Evolutionary conservation across 2,797 vertebrate genomes (phyloP), one percentile per base, ranked within the genome.

Genomic region (Stomatorhinus walkeri): DNA sequence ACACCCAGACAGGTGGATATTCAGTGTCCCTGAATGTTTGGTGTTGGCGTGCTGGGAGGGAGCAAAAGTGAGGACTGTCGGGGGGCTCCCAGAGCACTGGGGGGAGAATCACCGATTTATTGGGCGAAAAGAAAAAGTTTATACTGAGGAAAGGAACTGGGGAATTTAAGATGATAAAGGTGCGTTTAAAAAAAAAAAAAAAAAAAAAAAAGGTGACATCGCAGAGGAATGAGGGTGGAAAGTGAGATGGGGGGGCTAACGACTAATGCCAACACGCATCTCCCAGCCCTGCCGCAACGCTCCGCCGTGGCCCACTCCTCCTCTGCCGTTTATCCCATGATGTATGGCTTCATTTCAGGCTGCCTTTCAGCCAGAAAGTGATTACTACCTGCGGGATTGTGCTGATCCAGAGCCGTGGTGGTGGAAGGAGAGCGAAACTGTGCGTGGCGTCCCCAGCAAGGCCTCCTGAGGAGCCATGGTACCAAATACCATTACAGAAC

Each of bases 311-410:
- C n/a, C 46, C 32, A 76, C 14, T 59, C 36, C 76, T n/a, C 32
- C 64, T 90, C 88, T 89, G 89, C 92, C 88, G 91, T 93, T 94
- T 93, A 93, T 93, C 91, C 91, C 88, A 92, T 95, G 95, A 95
- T 95, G 93, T 95, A 96, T 95, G 94, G 93, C 94, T 95, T 94
- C 83, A 95, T 96, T 96, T 96, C 92, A 93, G 93, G 85, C 92
- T 89, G 51, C 90, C 88, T 90, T 86, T 90, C 94, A 89, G 88
- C 91, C 89, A 92, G 92, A 94, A 94, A 92, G 90, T 93, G 93
- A 96, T 95, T 94, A 94, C 92, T 94, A 95, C 94, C 93, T 92
- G 93, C 91, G 93, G 93, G 94, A 93, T 93, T 94, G 94, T 93
- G 93, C 89, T 81, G 93, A 95, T 95, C 95, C 93, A 91, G 92